A percentile compares a stretch with the other conserved stretches of the same genome.
These are phyloP conservation scores for Tanytarsus gracilentus DNA, from an alignment of 2,888 invertebrate genomes.

Conservation along the genomic window DNA sequence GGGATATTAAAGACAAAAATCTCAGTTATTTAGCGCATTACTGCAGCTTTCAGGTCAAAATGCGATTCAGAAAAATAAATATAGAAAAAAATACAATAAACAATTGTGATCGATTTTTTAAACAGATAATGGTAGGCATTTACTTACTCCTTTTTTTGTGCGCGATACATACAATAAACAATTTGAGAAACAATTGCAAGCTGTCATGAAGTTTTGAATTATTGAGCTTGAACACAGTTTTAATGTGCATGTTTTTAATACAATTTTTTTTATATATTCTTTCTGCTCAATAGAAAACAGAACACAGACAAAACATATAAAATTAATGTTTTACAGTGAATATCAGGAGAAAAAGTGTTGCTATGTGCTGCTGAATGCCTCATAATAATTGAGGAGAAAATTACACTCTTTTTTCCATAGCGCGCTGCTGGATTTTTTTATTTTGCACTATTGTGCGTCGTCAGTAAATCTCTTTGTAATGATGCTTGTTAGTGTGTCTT, in stretches of 20 bases:
- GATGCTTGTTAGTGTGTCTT: neutral
- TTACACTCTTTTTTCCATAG: no score
- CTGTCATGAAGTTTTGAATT: constrained; percentile 19
- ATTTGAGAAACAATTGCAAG: constrained; percentile 14
- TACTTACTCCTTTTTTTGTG: neutral
- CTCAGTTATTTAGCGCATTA: no score
- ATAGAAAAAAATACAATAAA: constrained; percentile 19
- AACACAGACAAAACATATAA: no score
- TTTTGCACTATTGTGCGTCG: neutral
- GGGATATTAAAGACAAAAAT: no score
- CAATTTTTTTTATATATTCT: no score
- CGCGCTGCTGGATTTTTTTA: neutral
- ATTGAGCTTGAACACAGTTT: constrained; percentile 1
- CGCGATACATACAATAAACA: neutral
- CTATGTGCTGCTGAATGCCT: no score
- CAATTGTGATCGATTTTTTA: constrained; percentile 27
- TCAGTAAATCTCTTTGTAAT: no score
- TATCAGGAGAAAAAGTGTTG: no score
- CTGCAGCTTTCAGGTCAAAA: no score
- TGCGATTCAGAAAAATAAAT: neutral
- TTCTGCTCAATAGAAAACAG: no score
- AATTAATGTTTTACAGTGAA: no score
- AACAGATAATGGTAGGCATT: constrained; percentile 13
- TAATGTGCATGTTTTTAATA: constrained; percentile 11
- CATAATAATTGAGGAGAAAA: no score